These are phyloP conservation scores for Sinotaia quadrata DNA, from an alignment of 2,888 invertebrate species.

Conservation along the genomic window DNA sequence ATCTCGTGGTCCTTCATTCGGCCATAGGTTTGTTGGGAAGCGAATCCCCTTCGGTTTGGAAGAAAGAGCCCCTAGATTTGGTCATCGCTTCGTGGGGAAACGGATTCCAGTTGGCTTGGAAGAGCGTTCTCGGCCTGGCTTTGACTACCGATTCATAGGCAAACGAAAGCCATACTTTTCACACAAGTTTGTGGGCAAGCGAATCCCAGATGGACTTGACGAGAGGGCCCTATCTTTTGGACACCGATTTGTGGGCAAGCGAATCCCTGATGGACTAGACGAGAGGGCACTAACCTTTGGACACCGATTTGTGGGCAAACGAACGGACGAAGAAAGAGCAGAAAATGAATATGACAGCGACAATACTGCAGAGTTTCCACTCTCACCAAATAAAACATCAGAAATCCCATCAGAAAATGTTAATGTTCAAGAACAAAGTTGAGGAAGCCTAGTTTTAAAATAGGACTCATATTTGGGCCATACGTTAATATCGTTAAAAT, in stretches of 20 bases:
- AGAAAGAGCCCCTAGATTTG: slow-evolving; percentile 8
- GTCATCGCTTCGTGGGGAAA: slow-evolving; percentile 33
- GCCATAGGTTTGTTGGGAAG: slow-evolving; percentile 25
- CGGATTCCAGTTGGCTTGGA: slow-evolving; percentile 13
- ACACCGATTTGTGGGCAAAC: slow-evolving; percentile 23
- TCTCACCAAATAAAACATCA: not conserved
- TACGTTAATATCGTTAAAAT: too few relatives aligned
- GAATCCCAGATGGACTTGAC: slow-evolving; percentile 5
- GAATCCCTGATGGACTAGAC: slow-evolving; percentile 8
- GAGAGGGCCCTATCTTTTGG: slow-evolving; percentile 12
- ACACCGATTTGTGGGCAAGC: slow-evolving; percentile 32
- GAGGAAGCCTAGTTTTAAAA: too few relatives aligned
- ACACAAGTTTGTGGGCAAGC: slow-evolving; percentile 29
- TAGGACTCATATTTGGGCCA: too few relatives aligned
- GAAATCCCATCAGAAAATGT: too few relatives aligned
- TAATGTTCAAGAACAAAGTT: too few relatives aligned
- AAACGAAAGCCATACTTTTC: slow-evolving; percentile 16
- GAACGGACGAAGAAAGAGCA: slow-evolving; percentile 2
- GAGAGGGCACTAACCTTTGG: slow-evolving; percentile 2
- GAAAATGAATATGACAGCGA: slow-evolving; percentile 12
- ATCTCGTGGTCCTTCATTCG: not conserved
- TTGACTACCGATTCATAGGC: slow-evolving; percentile 28
- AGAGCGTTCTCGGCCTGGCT: slow-evolving; percentile 8
- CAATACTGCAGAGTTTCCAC: too few relatives aligned
- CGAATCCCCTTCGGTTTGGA: slow-evolving; percentile 3